Evolutionary conservation across 2,888 invertebrate species (phyloP), one percentile per base, ranked within the genome.

Genomic region (Ernsta delagoae): DNA sequence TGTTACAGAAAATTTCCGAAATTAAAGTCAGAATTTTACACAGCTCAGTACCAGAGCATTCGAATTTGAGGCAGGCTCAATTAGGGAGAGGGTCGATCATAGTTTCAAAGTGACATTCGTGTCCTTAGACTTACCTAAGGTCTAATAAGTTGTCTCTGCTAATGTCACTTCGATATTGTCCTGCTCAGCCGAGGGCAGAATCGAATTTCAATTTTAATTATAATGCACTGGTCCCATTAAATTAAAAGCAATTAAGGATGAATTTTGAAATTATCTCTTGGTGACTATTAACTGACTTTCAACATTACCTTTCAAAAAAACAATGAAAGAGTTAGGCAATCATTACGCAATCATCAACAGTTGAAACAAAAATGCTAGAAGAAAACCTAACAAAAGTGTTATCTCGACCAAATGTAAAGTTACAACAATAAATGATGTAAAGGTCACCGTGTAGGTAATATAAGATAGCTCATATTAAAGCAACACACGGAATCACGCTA

Each of bases 401-500:
- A n/a, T 36, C 4, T 36, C 36, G 36, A 36, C 5, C 36, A 5
- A 36, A 36, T n/a, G n/a, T n/a, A n/a, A n/a, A n/a, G n/a, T n/a
- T n/a, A 36, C 4, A 36, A 36, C 5, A 36, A 4, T 36, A 5
- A 36, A 36, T 36, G 36, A 36, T 36, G 5, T 36, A 36, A 5
- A 36, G 36, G 36, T 9, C 11, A 43, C 4, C 43, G 11, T 11
- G 4, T 36, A 36, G 5, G 36, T 2, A 11, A 3, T 7, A 36
- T n/a, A 36, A 36, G 36, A 36, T 5, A 36, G 5, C 36, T 36
- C 16, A 9, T 8, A 79, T 77, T 81, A 77, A 83, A 75, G 72
- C 84, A 70, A 76, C 72, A 77, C 83, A 85, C 83, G 81, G 84
- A 82, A 85, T 83, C 80, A 78, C 84, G 88, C 88, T 83, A 88